Evolutionary conservation across 2,113 vertebrate species (phyloP), one percentile per base, ranked within the genome.

Genomic region (Zingel zingel): DNA sequence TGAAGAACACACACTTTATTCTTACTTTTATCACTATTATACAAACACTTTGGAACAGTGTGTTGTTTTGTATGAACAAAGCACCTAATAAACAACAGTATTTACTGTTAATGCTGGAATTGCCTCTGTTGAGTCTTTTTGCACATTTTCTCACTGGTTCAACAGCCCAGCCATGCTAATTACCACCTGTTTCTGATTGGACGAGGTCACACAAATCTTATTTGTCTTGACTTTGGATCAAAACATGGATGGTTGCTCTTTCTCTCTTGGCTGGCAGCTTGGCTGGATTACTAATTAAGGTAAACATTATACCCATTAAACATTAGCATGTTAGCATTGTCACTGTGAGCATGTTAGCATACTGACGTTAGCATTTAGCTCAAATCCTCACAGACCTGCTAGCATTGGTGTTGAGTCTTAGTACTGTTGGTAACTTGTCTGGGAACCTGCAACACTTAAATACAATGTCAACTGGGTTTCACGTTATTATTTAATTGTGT

Each of bases 41-140:
- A 19, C 68, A 78, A 80, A 90, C 62, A 82, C 79, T 89, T 87
- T 91, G 77, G 64, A 88, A 89, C 25, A 77, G 74, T 82, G 21
- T 88, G 61, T 81, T 89, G 77, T 88, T 94, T 94, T 93, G 81
- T 91, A 83, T 89, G 63, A 86, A 89, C 74, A 86, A 91, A 91
- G 64, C 59, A 80, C n/a, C 50, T 13, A 91, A 91, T 93, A 89
- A 94, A 91, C 81, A 87, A 61, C 81, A 85, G 64, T 65, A 13
- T 23, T 6, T 63, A 69, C 64, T 89, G 73, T 85, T 86, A 53
- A 69, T 4, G 43, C 33, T 80, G 79, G 33, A 85, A 73, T 36
- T 83, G 74, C 83, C 53, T 86, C 39, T 77, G 23, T 25, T 82
- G 50, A 67, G 19, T 84, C 50, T 86, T 48, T 36, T 78, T 80